Evolutionary conservation across 2,113 vertebrate species (phyloP), one percentile per base, ranked within the genome.

Genomic region (Menidia beryllina): DNA sequence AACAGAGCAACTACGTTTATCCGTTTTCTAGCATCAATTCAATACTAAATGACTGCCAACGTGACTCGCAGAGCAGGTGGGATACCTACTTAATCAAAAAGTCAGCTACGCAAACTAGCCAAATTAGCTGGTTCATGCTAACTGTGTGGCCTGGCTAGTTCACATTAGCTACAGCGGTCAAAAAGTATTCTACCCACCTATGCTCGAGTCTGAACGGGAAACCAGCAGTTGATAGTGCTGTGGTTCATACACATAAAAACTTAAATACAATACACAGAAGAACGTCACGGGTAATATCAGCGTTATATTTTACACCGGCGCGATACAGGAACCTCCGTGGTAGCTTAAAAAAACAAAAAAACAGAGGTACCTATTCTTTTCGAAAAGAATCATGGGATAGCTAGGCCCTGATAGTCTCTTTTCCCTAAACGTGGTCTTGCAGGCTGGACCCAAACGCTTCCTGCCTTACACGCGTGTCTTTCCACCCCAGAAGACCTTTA

Each of bases 331-430:
- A 20, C 20, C 59, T 47, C 21, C 25, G 17, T 51, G 55, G 75
- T 68, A 48, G 72, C 65, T 6, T 73, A 56, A 79, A 55, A 83
- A 75, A 77, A 59, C 77, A 55, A 83, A 75, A 65, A 41, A 36
- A 59, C 59, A 65, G 25, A 4, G 21, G 47, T 17, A 45, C 36
- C 86, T 72, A 53, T 79, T 88, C 79, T 79, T 62, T 43, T 26
- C 91, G 91, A 62, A 88, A 39, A 69, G 92, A 52, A 92, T 85
- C 70, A 66, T 90, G 92, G 92, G 91, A 90, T 14, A 66, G 2
- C 47, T 13, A 12, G 2, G 7, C 23, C 1, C 3, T 1, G 21
- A 0, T 1, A 0, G 1, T 12, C 17, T 14, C 7, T 49, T 25
- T 0, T 7, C 76, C 86, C 88, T 26, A 0, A 25, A 1, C 69